Percentiles rank a stretch among this genome's conserved stretches.
Conservation (phyloP, 2,888 invertebrate species). For the Meloe dianella region DNA sequence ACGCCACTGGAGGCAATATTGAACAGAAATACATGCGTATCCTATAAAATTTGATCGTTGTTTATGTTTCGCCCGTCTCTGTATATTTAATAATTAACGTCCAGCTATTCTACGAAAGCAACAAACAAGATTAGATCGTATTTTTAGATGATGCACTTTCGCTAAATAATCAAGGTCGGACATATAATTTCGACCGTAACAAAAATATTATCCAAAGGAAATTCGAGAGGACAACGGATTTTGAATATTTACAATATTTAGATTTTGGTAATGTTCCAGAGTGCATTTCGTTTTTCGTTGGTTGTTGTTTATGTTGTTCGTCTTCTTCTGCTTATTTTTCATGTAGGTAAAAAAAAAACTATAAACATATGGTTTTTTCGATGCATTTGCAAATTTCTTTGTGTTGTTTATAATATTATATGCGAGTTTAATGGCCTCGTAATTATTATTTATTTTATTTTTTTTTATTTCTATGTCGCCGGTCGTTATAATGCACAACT, state of each 20-base stretch:
- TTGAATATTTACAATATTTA: background rate
- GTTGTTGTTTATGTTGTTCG: conserved; percentile 16
- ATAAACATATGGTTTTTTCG: conserved; percentile 24
- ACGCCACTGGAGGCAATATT: too few species aligned
- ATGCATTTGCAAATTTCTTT: conserved; percentile 40
- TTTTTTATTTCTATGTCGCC: conserved; percentile 25
- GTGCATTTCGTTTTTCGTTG: conserved; percentile 9
- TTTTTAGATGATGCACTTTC: conserved; percentile 41
- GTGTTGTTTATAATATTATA: conserved; percentile 17
- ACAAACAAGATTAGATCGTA: conserved; percentile 23
- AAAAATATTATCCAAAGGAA: background rate
- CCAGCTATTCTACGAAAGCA: conserved; percentile 26
- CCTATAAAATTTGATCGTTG: background rate
- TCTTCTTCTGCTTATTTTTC: background rate
- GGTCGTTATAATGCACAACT: conserved; percentile 26
- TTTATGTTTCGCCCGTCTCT: conserved; percentile 18
- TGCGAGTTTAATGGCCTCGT: conserved; percentile 42
- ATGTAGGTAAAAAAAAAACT: conserved; percentile 9
- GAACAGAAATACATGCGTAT: background rate
- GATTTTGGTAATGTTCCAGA: conserved; percentile 28
- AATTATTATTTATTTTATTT: conserved; percentile 22
- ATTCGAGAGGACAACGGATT: background rate
- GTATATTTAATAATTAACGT: conserved; percentile 25
- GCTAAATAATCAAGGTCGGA: conserved; percentile 38
- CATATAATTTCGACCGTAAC: conserved; percentile 22